Conservation (phyloP, 2,888 invertebrate genomes). For the Pollenia labialis region DNA sequence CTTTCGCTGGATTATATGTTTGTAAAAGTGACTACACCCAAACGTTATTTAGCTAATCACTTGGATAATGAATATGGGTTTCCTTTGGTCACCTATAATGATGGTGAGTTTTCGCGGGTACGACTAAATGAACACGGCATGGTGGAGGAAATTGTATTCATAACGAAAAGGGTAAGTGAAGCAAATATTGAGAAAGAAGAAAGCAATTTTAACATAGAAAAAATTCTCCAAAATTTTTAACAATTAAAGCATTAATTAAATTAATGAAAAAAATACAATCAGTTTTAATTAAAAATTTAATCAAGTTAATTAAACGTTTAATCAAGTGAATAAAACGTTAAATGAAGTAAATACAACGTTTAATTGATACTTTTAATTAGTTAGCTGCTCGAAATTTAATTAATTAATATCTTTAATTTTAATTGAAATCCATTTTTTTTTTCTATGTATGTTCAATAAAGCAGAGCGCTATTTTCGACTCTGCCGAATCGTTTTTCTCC, state of each 20-base stretch:
- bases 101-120: slow-evolving; percentile 78
- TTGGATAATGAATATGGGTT: slow-evolving; percentile 74
- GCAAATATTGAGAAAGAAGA: background rate
- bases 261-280: background rate
- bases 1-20: slow-evolving; percentile 76
- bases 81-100: slow-evolving; percentile 75
- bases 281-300: too few species aligned
- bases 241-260: background rate
- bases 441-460: too few species aligned
- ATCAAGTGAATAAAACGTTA: too few species aligned
- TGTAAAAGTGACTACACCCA: slow-evolving; percentile 76
- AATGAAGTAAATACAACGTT: too few species aligned
- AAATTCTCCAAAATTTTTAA: background rate
- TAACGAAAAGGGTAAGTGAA: slow-evolving; percentile 76
- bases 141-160: slow-evolving; percentile 78
- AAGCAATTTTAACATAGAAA: background rate
- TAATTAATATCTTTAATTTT: too few species aligned
- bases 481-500: too few species aligned
- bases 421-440: too few species aligned
- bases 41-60: slow-evolving; percentile 76
- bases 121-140: slow-evolving; percentile 75
- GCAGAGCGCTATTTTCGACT: too few species aligned
- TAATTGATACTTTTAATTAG: too few species aligned
- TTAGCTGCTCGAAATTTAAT: too few species aligned
- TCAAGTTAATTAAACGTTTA: too few species aligned